Percentiles rank a stretch among this genome's conserved stretches.
phyloP scores from a whole-genome alignment of 2,888 invertebrate species.

The Spisula subtruncata region DNA sequence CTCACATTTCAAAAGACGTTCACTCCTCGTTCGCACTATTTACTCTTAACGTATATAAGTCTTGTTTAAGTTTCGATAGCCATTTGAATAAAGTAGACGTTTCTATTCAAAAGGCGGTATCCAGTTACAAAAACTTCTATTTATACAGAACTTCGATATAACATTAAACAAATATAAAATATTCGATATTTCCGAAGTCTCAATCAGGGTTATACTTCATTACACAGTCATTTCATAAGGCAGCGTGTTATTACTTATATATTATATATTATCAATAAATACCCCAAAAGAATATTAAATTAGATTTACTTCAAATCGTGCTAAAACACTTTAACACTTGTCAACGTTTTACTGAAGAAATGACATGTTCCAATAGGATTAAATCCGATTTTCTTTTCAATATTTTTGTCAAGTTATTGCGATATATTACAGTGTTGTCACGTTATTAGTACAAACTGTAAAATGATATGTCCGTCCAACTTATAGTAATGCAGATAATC shows the following conservation, averaged over 20 bases:
- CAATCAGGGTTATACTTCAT: neutral
- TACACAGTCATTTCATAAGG: neutral
- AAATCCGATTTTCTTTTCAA: too few relatives aligned
- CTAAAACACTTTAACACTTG: too few relatives aligned
- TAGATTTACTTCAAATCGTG: too few relatives aligned
- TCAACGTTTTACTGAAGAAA: too few relatives aligned
- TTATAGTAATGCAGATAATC: too few relatives aligned
- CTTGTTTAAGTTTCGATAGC: neutral
- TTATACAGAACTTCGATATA: neutral
- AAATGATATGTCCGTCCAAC: too few relatives aligned
- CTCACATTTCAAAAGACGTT: neutral
- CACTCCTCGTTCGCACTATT: neutral
- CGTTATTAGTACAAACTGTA: too few relatives aligned
- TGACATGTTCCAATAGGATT: too few relatives aligned
- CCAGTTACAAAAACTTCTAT: neutral
- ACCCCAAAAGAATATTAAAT: too few relatives aligned
- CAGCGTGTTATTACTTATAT: neutral
- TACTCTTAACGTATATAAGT: neutral
- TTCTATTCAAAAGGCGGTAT: neutral
- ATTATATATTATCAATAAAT: neutral
- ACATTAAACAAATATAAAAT: neutral
- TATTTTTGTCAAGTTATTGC: too few relatives aligned
- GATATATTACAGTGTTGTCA: too few relatives aligned
- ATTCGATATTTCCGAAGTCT: neutral
- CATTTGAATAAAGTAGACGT: slow-evolving; percentile 2